Percentiles rank a stretch among this genome's conserved stretches.
Conservation (phyloP, 2,797 vertebrate species). For the Chiroxiphia lanceolata region DNA sequence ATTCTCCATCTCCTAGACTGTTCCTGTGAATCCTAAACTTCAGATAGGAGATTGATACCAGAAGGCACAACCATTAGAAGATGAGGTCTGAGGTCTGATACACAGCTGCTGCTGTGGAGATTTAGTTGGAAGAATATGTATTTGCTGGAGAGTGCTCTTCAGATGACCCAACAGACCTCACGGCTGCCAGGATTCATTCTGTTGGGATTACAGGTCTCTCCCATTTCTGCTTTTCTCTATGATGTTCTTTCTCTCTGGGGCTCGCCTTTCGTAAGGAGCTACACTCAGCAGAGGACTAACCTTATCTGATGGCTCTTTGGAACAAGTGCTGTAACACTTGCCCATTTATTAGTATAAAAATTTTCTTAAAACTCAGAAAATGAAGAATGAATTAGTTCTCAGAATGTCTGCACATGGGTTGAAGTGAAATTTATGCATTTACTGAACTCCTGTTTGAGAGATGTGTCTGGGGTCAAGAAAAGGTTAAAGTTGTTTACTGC, state of each 20-base stretch:
- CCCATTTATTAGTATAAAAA: not conserved
- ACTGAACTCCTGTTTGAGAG: constrained; percentile 16
- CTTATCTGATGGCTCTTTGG: not conserved
- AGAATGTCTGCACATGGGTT: not conserved
- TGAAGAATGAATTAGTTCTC: not conserved
- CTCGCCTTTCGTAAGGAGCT: not conserved
- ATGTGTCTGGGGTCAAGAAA: constrained; percentile 5
- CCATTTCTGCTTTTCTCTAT: not conserved
- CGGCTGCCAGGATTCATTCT: not conserved
- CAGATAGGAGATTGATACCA: not conserved
- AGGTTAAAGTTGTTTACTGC: constrained; percentile 49
- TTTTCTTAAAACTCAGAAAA: not conserved
- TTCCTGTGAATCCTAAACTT: not conserved
- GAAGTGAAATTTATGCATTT: constrained; percentile 9
- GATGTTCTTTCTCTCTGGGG: not conserved
- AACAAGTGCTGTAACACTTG: not conserved
- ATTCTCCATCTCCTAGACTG: not conserved
- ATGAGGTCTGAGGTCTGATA: not conserved
- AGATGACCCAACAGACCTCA: not conserved
- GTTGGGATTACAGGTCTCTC: not conserved
- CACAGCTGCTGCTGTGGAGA: not conserved
- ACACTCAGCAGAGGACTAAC: not conserved
- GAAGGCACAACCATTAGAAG: not conserved
- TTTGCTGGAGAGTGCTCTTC: not conserved
- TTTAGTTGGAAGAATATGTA: not conserved